Evolutionary conservation across 2,888 invertebrate species (phyloP).

Genomic region (Tachina fera): DNA sequence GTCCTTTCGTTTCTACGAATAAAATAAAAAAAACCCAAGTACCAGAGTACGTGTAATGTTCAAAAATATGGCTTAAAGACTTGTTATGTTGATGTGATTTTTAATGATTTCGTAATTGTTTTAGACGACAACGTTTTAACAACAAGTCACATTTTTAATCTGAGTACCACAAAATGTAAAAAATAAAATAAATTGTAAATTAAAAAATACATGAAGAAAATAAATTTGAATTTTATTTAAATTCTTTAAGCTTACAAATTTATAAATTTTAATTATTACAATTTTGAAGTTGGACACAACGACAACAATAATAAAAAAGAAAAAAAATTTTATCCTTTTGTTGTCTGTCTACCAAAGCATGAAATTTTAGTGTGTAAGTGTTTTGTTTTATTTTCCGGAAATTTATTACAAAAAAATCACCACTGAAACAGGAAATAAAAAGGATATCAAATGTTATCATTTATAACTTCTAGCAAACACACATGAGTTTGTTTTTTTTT

Average conservation of each 20-base stretch:
- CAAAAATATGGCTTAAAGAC: conserved; percentile 69
- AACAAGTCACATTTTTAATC: conserved; percentile 56
- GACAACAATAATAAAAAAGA: neutral
- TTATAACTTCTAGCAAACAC: conserved; percentile 41
- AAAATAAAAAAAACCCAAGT: conserved; percentile 1
- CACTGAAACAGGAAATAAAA: conserved; percentile 56
- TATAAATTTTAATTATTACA: conserved; percentile 53
- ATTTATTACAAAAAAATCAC: conserved; percentile 48
- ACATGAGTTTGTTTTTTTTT: neutral
- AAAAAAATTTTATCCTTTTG: neutral
- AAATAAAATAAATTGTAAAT: neutral
- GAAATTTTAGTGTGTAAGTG: conserved; percentile 54
- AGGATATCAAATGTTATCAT: conserved; percentile 67
- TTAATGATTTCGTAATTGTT: conserved; percentile 79
- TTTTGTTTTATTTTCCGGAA: conserved; percentile 55
- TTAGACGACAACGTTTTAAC: conserved; percentile 74
- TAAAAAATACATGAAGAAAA: conserved; percentile 1
- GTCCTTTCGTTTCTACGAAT: conserved; percentile 30
- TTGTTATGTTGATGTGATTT: conserved; percentile 74
- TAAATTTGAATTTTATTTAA: conserved; percentile 59
- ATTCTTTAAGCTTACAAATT: conserved; percentile 55
- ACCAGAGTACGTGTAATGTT: conserved; percentile 49
- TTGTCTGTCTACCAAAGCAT: conserved; percentile 50
- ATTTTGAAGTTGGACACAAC: neutral
- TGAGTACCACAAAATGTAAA: neutral